Percentiles rank a stretch among this genome's conserved stretches.
Conservation (phyloP, 2,888 invertebrate genomes). For the Melikaiella ostensackeni region DNA sequence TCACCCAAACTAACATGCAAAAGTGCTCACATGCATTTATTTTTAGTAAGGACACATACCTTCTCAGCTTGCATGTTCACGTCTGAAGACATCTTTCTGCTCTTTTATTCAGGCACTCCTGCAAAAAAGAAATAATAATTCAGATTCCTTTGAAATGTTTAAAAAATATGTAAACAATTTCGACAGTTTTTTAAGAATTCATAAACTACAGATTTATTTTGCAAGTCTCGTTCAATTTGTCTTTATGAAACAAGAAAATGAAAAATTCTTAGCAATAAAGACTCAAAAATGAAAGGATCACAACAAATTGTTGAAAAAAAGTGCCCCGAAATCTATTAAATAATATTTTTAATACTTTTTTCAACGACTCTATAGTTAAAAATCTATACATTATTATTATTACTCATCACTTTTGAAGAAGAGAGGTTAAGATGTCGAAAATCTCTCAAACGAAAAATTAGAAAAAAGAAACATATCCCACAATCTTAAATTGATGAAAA, state of each 20-base stretch:
- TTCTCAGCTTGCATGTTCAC: conserved; percentile 72
- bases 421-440: conserved; percentile 22
- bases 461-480: neutral
- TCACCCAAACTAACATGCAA: conserved; percentile 55
- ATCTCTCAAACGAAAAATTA: neutral
- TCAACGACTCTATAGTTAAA: neutral
- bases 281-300: neutral
- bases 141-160: neutral
- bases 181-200: too few species aligned
- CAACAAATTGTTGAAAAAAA: neutral
- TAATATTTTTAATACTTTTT: neutral
- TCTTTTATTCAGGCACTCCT: conserved; percentile 40
- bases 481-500: neutral
- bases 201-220: neutral
- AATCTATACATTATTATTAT: conserved; percentile 27
- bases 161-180: neutral
- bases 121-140: conserved; percentile 38
- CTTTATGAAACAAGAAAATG: neutral
- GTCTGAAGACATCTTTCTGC: conserved; percentile 67
- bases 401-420: conserved; percentile 9
- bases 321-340: neutral
- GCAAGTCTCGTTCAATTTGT: neutral
- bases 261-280: neutral
- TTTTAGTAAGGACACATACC: conserved; percentile 57
- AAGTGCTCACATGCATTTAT: conserved; percentile 50